Base-by-base conservation (phyloP, 1,140 invertebrate species). In the Phocides pigmalion region DNA sequence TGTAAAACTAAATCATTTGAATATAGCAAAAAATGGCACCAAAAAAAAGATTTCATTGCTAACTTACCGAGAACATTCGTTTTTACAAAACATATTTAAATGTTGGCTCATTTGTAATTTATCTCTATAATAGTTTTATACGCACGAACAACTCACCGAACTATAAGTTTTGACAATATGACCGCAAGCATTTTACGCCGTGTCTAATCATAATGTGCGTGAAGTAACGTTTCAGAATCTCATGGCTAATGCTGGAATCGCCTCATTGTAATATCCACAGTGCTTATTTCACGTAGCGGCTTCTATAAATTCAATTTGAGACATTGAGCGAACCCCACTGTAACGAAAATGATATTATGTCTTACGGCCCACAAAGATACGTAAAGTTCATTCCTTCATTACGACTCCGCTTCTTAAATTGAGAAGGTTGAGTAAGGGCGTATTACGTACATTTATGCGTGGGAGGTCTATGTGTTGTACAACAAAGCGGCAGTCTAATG, bases 121-220 rank as follows among this genome's bases (percentile, higher is more conserved):
- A 47, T 15, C 20, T 28, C 44, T 47, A 41, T 70, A 47, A 71
- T 62, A 63, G 41, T 65, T 65, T 67, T 72, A 46, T 62, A 72
- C 69, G 72, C 68, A 79, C 74, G 76, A 70, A 73, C 28, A 64
- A 66, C 44, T 56, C 68, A 70, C 54, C 53, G 53, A 71, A 22
- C 42, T 50, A 49, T 71, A 47, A 62, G 62, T 66, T 66, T 68
- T 65, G 54, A 72, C 69, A 72, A 71, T 68, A 65, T 61, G 51
- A 72, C 62, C 62, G 68, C 72, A 72, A 77, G 77, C 59, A 69
- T 68, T 70, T 64, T 81, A 73, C 62, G 51, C 68, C 74, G 70
- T 73, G 56, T 75, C 81, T 20, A 84, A 84, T 82, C 51, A 44
- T 62, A 70, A 78, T 68, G 66, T 53, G 70, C 77, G 69, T 81